A percentile compares a stretch with the other conserved stretches of the same genome.
Evolutionary conservation across 2,113 vertebrate species (phyloP).

Genomic region (Nyctibius bracteatus): DNA sequence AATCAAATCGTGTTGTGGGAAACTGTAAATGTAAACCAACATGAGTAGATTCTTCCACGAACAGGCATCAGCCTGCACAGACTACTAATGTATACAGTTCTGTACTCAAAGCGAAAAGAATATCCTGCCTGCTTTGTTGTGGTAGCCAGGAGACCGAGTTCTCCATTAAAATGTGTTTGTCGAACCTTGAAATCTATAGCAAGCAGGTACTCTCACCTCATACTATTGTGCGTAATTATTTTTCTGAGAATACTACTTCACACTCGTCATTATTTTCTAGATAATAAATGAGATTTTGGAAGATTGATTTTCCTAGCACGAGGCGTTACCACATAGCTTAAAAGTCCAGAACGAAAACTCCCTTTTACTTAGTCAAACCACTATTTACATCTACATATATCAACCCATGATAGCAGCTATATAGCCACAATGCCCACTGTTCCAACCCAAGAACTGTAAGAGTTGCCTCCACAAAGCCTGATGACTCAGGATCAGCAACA

Average conservation of each 20-base stretch:
- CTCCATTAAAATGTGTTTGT: neutral
- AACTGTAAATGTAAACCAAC: conserved; percentile 1
- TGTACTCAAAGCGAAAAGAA: neutral
- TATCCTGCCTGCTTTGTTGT: conserved; percentile 15
- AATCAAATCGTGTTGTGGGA: neutral
- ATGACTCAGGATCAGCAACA: neutral
- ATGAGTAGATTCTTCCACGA: neutral
- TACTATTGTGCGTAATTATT: neutral
- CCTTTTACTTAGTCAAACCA: neutral
- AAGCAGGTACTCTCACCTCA: neutral
- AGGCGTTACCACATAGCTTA: neutral
- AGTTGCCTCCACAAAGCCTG: neutral
- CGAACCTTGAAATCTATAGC: neutral
- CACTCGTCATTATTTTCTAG: neutral
- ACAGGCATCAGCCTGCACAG: neutral
- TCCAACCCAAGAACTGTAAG: neutral
- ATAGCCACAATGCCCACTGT: neutral
- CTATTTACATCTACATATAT: neutral
- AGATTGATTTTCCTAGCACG: neutral
- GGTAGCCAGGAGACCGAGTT: conserved; percentile 1
- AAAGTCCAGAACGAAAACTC: neutral
- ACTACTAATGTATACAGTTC: neutral
- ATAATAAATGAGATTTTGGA: neutral
- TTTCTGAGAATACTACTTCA: neutral
- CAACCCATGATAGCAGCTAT: neutral